Evolutionary conservation across 2,113 vertebrate genomes (phyloP), one percentile per base, ranked within the genome.

Genomic region (Porphyrio hochstetteri): DNA sequence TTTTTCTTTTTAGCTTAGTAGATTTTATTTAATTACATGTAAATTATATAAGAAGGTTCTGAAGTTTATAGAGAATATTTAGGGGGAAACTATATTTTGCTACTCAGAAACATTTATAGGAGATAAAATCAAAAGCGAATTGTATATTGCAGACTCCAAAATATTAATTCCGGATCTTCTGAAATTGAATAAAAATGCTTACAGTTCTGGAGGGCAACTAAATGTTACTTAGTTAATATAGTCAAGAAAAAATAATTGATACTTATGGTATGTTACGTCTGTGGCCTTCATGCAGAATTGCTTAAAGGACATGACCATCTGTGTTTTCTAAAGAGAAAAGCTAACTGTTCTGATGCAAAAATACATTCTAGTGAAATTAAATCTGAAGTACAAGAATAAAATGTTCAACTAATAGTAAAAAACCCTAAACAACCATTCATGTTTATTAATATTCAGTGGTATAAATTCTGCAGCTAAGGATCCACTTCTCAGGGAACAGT

Each of bases 31-130:
- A 93, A 88, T 94, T 96, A 93, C 25, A 21, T 95, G 75, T 94
- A 96, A 96, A 95, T 96, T 96, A 96, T 96, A 92, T 93, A 82
- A 95, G 89, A 80, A 63, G 10, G 78, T 93, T 95, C 81, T 76
- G 88, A 94, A 91, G 95, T 94, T 83, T 42, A 24, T 35, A 76
- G 29, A 35, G 11, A n/a, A 7, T 55, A 53, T 94, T 97, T 97
- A 96, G 87, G 77, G 95, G 93, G 93, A 97, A 97, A 88, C 65
- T 81, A 83, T 95, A 94, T 93, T 92, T 90, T 93, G 86, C 69
- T 94, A 97, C 80, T 60, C 76, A 87, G 82, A 59, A 89, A 92
- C 90, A 74, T 68, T 71, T 91, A 82, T 92, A 88, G 92, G 88
- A 94, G 92, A 56, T 94, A 80, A 27, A 82, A 84, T 86, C 90